Percentiles rank a stretch among this genome's conserved stretches.
Evolutionary conservation across 1,140 invertebrate species (phyloP).

Genomic region (Trachymyrmex septentrionalis): DNA sequence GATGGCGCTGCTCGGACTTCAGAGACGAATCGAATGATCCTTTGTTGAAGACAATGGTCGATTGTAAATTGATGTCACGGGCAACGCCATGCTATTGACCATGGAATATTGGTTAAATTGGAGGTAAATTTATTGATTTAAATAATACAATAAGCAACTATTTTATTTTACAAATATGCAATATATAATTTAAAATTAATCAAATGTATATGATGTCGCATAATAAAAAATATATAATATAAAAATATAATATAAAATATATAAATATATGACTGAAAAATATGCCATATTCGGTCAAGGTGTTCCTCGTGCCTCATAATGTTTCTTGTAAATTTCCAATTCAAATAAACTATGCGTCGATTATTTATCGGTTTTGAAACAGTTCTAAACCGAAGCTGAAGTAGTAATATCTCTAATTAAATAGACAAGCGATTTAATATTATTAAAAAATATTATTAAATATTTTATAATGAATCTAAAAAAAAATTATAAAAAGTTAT

Average conservation of each 20-base stretch:
- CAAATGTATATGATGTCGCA: background rate
- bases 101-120: background rate
- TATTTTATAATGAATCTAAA: too few species aligned
- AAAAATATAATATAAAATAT: background rate
- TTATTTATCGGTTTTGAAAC: too few species aligned
- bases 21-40: constrained; percentile 30
- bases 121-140: background rate
- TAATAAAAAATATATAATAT: background rate
- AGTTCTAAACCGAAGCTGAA: too few species aligned
- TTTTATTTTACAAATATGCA: background rate
- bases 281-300: too few species aligned
- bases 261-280: too few species aligned
- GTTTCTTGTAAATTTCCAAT: too few species aligned
- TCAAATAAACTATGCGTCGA: too few species aligned
- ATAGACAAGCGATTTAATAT: too few species aligned
- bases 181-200: background rate
- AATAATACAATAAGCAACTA: background rate
- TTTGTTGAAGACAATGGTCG: constrained; percentile 44
- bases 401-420: too few species aligned
- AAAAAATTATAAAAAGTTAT: background rate
- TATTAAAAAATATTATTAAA: too few species aligned
- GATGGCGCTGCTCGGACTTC: constrained; percentile 6
- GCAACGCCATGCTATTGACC: background rate
- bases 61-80: constrained; percentile 29
- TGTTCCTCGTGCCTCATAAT: too few species aligned